Evolutionary conservation across 1,140 invertebrate species (phyloP).

Genomic region (Diorhabda sublineata): DNA sequence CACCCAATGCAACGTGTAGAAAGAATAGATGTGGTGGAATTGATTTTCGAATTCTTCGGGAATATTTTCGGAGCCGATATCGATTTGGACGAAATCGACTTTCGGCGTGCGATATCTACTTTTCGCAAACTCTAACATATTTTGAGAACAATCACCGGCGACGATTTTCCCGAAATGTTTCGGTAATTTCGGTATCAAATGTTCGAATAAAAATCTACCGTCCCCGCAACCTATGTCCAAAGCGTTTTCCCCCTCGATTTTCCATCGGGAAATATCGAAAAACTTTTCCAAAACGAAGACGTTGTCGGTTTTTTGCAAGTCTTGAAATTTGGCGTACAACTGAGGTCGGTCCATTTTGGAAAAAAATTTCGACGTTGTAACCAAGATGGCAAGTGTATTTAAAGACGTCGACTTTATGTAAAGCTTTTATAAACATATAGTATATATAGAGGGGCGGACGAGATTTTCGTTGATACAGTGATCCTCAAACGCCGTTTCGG

Average conservation of each 20-base stretch:
- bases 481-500: not conserved
- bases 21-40: conserved; percentile 72
- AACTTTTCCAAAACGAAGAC: conserved; percentile 63
- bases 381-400: not conserved
- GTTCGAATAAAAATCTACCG: conserved; percentile 64
- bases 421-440: not conserved
- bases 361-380: not conserved
- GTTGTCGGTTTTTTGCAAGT: conserved; percentile 64
- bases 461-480: not conserved
- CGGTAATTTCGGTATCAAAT: conserved; percentile 65
- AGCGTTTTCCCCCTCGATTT: conserved; percentile 52
- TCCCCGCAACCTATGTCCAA: conserved; percentile 79
- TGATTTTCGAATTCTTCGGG: conserved; percentile 49
- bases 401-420: not conserved
- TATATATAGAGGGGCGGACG: not conserved
- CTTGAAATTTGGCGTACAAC: conserved; percentile 60
- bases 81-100: conserved; percentile 60
- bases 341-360: conserved; percentile 59
- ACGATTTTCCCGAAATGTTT: conserved; percentile 49
- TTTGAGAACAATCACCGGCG: conserved; percentile 65
- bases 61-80: conserved; percentile 57
- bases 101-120: conserved; percentile 47
- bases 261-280: conserved; percentile 56
- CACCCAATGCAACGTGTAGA: conserved; percentile 81
- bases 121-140: conserved; percentile 67